Evolutionary conservation across 1,140 invertebrate species (phyloP).

Genomic region (Linepithema humile): DNA sequence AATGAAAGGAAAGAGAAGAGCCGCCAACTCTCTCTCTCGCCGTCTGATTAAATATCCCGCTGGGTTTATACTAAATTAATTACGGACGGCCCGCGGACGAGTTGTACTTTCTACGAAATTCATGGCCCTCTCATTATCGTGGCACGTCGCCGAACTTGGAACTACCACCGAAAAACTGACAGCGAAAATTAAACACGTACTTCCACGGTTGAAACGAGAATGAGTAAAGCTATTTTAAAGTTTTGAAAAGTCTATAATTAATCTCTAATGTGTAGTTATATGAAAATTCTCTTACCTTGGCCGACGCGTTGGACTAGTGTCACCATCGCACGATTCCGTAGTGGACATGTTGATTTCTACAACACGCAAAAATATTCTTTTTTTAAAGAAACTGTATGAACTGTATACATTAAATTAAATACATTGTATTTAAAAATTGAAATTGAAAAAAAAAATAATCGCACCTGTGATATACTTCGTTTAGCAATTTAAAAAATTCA

Average conservation of each 20-base stretch:
- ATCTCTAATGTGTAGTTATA: background rate
- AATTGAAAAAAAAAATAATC: background rate
- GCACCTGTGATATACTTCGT: background rate
- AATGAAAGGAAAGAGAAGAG: background rate
- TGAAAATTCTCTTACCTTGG: slow-evolving; percentile 74
- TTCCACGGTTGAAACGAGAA: background rate
- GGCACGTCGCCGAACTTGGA: background rate
- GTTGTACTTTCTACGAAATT: slow-evolving; percentile 19
- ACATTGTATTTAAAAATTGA: background rate
- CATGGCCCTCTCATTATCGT: background rate
- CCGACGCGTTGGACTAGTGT: slow-evolving; percentile 74
- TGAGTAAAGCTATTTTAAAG: background rate
- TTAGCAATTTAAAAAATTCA: background rate
- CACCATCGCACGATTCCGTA: slow-evolving; percentile 67
- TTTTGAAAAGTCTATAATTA: background rate
- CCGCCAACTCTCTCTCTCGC: background rate
- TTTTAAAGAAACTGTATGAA: background rate
- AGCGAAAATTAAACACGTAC: slow-evolving; percentile 23
- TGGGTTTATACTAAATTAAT: slow-evolving; percentile 21
- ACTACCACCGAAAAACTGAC: background rate
- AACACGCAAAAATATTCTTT: slow-evolving; percentile 63
- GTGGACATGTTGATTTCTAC: slow-evolving; percentile 76
- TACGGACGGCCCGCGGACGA: background rate
- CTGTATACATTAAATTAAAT: background rate
- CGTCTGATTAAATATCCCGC: slow-evolving; percentile 61